Evolutionary conservation across 2,888 invertebrate species (phyloP).

Genomic region (Hydrotaea diabolus): DNA sequence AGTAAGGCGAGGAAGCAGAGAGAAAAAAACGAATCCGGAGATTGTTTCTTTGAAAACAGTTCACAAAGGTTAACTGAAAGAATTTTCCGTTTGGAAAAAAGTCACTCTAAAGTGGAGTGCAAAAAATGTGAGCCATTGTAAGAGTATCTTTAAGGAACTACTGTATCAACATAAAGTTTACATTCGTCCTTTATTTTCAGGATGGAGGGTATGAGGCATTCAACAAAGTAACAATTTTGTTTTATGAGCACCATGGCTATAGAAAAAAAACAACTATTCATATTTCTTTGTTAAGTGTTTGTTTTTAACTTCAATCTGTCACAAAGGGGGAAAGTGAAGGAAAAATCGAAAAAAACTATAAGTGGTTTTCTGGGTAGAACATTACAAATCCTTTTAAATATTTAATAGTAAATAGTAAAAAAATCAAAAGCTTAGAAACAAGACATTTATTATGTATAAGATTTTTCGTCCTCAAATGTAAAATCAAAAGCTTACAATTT

Average conservation of each 20-base stretch:
- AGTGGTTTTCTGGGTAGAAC: neutral
- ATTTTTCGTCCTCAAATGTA: neutral
- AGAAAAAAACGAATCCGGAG: neutral
- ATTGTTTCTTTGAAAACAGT: conserved; percentile 14
- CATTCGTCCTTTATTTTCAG: neutral
- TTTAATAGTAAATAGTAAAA: too few species aligned
- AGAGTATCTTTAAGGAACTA: conserved; percentile 8
- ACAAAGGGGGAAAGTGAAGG: neutral
- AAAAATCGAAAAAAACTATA: neutral
- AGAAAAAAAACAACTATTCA: conserved; percentile 18
- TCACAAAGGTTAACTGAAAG: conserved; percentile 22
- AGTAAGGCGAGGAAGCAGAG: too few species aligned
- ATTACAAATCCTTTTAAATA: conserved; percentile 21
- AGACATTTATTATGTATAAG: neutral
- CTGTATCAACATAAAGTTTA: conserved; percentile 26
- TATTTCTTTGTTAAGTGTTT: conserved; percentile 33
- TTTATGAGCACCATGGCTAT: conserved; percentile 11
- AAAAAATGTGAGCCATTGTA: conserved; percentile 7
- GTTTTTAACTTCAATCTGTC: conserved; percentile 11
- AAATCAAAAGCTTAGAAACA: neutral
- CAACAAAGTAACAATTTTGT: conserved; percentile 22
- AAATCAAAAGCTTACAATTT: too few species aligned
- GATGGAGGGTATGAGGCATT: neutral
- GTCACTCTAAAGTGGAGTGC: neutral
- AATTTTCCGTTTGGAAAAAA: conserved; percentile 14